Percentiles rank a stretch among this genome's conserved stretches.
These are phyloP conservation scores for Diuraphis noxia DNA, from an alignment of 1,140 invertebrate species.

Conservation along the genomic window DNA sequence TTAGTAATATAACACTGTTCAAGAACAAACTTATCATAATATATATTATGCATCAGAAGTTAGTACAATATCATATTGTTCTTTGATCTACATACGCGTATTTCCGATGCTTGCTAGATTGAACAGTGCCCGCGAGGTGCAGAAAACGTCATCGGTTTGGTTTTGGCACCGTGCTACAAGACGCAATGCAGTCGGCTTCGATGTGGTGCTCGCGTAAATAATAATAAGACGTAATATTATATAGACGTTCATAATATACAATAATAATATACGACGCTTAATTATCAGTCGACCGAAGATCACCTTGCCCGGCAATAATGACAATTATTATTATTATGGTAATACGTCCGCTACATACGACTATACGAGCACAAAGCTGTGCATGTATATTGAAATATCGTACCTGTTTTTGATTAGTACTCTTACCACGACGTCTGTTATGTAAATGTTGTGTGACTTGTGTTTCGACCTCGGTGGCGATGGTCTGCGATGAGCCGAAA, in stretches of 20 bases:
- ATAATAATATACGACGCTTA: background rate
- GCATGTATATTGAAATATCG: background rate
- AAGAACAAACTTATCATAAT: too few relatives aligned
- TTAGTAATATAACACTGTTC: too few relatives aligned
- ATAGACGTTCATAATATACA: too few relatives aligned
- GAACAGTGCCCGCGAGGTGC: background rate
- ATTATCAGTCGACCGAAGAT: background rate
- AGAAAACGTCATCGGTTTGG: background rate
- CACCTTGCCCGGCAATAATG: background rate
- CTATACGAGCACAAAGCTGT: background rate
- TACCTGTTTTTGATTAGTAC: background rate
- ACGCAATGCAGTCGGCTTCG: background rate
- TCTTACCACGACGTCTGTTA: background rate
- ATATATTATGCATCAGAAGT: background rate
- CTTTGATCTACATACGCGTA: background rate
- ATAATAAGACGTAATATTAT: background rate
- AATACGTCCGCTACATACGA: background rate
- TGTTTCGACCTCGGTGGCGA: background rate
- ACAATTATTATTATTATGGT: background rate
- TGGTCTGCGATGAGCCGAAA: background rate
- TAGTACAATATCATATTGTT: background rate
- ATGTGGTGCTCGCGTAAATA: background rate
- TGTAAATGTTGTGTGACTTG: background rate
- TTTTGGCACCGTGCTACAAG: background rate
- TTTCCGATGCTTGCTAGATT: too few relatives aligned